Base-by-base conservation (phyloP, 92 coral and sea anemone species). In the Hydrozoanthus gracilis region DNA sequence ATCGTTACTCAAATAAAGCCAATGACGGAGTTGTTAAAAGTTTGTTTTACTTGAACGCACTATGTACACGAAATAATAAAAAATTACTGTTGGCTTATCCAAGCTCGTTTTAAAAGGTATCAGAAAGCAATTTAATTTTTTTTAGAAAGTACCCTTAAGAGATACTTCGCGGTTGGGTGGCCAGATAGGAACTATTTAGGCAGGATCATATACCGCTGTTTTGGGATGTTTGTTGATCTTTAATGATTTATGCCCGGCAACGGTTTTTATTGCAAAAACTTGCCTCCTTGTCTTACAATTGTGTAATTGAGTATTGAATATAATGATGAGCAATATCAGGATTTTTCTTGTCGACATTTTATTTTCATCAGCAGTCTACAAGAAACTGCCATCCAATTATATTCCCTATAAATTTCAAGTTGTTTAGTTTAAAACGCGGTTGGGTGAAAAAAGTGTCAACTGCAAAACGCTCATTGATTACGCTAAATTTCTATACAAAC, bases 101-200 rank as follows among this genome's bases (percentile, higher is more conserved):
- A 27, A 27, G 39, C 39, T 27, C 39, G 39, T 27, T 35, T 35
- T 11, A 52, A 46, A 64, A 65, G 85, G 73, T 47, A 64, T 65
- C 72, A 80, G 64, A 80, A 47, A 80, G 12, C 73, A 18, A 80
- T 65, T 64, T 20, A 66, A 47, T 64, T 64, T 80, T 73, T 51
- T 64, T 60, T 46, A 8, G 48, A 46, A 80, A 27, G 73, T 11
- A 44, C 73, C 44, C 5, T 64, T 12, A 48, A 18, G 60, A n/a
- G 27, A 18, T 47, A 14, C 66, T 11, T 80, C 48, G 85, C 49
- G 85, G 85, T 80, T 11, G 48, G 1, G 85, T 44, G 85, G 69
- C 47, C 44, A 80, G 61, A 62, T 80, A 48, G 49, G 35, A 80
- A 3, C 7, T 5, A 11, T 17, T 15, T 56, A 16, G 9, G 14